Evolutionary conservation across 2,113 vertebrate species (phyloP), one percentile per base, ranked within the genome.

Genomic region (Anas platyrhynchos): DNA sequence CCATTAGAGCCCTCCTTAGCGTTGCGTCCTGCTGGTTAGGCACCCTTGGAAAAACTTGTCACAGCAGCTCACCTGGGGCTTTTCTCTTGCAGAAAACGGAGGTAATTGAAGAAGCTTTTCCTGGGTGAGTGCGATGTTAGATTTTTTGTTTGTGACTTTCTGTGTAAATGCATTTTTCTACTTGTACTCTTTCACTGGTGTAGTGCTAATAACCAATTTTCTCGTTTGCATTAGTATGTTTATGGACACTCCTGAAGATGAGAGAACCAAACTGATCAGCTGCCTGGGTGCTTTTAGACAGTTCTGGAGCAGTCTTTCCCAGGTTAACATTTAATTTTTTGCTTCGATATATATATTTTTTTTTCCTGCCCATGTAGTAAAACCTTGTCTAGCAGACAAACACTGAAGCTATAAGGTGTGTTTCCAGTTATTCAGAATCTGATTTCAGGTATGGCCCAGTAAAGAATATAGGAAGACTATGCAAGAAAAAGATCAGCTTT

Each of bases 91-190:
- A 99, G 99, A 99, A 99, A 98, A 99, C 99, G 6, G 99, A 99
- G 95, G 97, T 99, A 71, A 99, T 99, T 84, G 99, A 99, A 96
- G 99, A 99, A 95, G 99, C 99, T 36, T 99, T 99, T 97, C 99
- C 99, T 85, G 99, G 99, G 99, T 99, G 96, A 98, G 98, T 98
- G 8, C 36, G 36, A 26, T 54, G 3, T 3, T 16, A 21, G 13
- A 50, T 41, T 85, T 15, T 74, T 58, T 86, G 21, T 90, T 10
- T 16, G 81, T 83, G 34, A 9, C 27, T 76, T 72, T 78, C 46
- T 36, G 14, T 61, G 34, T 71, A 44, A 32, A 5, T 95, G 8
- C 32, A 18, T 73, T 72, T 94, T 95, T 78, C 65, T 36, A 3
- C 16, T 74, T 81, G 41, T 15, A 32, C 31, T 92, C 38, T 95